A percentile compares a stretch with the other conserved stretches of the same genome.
These are phyloP conservation scores for Schrankia costaestrigalis DNA, from an alignment of 2,888 invertebrate genomes.

Conservation along the genomic window DNA sequence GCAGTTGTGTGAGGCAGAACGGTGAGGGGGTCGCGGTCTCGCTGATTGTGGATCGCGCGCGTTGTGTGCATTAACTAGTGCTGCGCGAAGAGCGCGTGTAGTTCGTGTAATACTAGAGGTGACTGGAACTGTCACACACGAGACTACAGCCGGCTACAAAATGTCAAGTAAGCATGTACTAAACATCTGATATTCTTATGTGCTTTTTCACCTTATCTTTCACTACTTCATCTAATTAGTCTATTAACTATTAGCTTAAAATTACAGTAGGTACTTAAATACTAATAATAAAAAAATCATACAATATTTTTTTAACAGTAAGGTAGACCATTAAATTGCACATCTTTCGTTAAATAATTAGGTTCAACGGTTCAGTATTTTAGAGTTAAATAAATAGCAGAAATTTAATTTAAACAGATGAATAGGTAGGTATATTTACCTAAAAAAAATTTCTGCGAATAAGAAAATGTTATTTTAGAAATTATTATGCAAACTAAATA, in stretches of 20 bases:
- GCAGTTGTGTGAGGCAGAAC: slow-evolving; percentile 38
- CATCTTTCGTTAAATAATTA: too few relatives aligned
- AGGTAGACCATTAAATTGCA: too few relatives aligned
- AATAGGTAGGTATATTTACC: too few relatives aligned
- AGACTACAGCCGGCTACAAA: slow-evolving; percentile 70
- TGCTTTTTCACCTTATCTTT: neutral
- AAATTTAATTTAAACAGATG: too few relatives aligned
- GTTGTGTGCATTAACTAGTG: slow-evolving; percentile 65
- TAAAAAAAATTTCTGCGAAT: too few relatives aligned
- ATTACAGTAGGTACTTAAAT: slow-evolving; percentile 29
- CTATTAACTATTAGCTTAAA: slow-evolving; percentile 57
- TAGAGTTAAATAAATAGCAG: too few relatives aligned
- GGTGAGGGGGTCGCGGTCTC: slow-evolving; percentile 44
- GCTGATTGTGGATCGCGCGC: slow-evolving; percentile 47
- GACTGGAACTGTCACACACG: slow-evolving; percentile 69
- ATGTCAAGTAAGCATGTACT: slow-evolving; percentile 69
- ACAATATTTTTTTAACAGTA: too few relatives aligned
- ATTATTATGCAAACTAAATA: too few relatives aligned
- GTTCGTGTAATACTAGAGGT: slow-evolving; percentile 65
- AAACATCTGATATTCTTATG: slow-evolving; percentile 16
- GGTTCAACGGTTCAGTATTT: too few relatives aligned
- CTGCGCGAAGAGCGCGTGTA: slow-evolving; percentile 71
- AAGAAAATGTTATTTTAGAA: too few relatives aligned
- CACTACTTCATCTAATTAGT: slow-evolving; percentile 33
- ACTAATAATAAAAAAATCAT: too few relatives aligned